Evolutionary conservation across 2,888 invertebrate genomes (phyloP), one percentile per base, ranked within the genome.

Genomic region (Acanthosepion lycidas): DNA sequence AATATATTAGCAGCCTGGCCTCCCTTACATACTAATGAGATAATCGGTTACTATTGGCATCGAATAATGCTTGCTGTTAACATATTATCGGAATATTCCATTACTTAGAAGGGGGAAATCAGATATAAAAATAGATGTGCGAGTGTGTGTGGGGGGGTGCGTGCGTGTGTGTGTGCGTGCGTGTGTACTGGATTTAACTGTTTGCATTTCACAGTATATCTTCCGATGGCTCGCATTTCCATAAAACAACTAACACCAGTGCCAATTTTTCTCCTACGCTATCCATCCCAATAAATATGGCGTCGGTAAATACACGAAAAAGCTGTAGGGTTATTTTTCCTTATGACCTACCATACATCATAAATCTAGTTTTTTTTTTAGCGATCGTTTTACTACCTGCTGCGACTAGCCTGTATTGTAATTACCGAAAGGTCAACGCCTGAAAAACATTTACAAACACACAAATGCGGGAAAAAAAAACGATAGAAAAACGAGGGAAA

Each of bases 241-340:
- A 28, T 78, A 78, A 78, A 78, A 28, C n/a, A 28, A n/a, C 28
- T 78, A 28, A 78, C 28, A 78, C 78, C 78, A 78, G 28, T 78
- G 9, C 28, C 78, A 6, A 15, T 33, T 15, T 78, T 33, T 78
- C 15, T 33, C 23, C 6, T 23, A 20, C 23, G 20, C 23, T 4
- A 55, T 55, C 78, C 26, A n/a, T 78, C 33, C 78, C 78, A 33
- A 78, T 78, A 78, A 78, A 78, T n/a, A 78, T 78, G 78, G 78
- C 78, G 78, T n/a, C 78, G 78, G 78, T 18, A 78, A 78, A 33
- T 33, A 78, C 1, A 4, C 78, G 33, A 78, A 78, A n/a, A n/a
- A n/a, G 78, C n/a, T 78, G n/a, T 78, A n/a, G 78, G 78, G n/a
- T 78, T 78, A 78, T 78, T 78, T 78, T 78, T 78, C n/a, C 78